A percentile compares a stretch with the other conserved stretches of the same genome.
Conservation (phyloP, 2,113 vertebrate species). For the Bujurquina vittata region DNA sequence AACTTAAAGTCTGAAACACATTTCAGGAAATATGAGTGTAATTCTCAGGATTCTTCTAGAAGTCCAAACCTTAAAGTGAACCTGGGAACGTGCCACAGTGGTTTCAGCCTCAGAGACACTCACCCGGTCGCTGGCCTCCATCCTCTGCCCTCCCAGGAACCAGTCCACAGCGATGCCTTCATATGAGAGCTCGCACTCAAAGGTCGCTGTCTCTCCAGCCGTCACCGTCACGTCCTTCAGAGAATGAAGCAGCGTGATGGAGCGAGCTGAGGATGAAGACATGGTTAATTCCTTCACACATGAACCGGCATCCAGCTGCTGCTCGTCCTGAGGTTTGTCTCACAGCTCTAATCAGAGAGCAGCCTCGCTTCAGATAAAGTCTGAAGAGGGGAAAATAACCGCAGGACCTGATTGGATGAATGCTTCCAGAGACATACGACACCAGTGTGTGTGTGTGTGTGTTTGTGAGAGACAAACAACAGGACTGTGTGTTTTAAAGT, state of each 20-base stretch:
- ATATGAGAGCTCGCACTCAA: constrained; percentile 95
- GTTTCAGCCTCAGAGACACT: constrained; percentile 28
- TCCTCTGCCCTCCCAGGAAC: constrained; percentile 89
- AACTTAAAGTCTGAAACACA: neutral
- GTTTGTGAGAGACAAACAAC: neutral
- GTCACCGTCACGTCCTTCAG: constrained; percentile 95
- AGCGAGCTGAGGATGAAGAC: constrained; percentile 85
- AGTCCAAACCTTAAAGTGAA: too few relatives aligned
- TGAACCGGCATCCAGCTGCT: constrained; percentile 63
- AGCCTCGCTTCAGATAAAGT: constrained; percentile 83
- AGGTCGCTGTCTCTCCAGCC: constrained; percentile 94
- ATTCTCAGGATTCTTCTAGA: neutral
- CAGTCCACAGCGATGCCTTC: constrained; percentile 93
- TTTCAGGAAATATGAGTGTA: too few relatives aligned
- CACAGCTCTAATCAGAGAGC: constrained; percentile 76
- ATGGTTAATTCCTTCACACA: constrained; percentile 62
- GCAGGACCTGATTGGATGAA: constrained; percentile 79
- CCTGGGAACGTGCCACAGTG: too few relatives aligned
- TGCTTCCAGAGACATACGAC: neutral
- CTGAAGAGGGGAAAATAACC: constrained; percentile 85
- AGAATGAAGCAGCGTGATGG: constrained; percentile 87
- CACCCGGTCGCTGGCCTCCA: constrained; percentile 93
- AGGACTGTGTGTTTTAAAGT: neutral
- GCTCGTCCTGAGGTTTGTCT: constrained; percentile 45
- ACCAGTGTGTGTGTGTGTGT: too few relatives aligned